Conservation (phyloP, 2,113 vertebrate genomes). For the Plectropomus leopardus region DNA sequence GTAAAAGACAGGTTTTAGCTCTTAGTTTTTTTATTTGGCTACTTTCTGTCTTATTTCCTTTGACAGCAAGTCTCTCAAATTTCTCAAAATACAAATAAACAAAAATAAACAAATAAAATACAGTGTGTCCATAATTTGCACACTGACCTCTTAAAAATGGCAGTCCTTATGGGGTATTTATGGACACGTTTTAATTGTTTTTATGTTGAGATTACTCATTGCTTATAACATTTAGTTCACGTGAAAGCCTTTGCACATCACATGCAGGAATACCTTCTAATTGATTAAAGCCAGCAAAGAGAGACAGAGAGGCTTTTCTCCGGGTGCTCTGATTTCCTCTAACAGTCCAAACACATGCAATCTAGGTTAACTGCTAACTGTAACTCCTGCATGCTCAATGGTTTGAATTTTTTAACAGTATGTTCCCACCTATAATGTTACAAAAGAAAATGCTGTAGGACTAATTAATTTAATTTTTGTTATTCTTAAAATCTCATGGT, state of each 20-base stretch:
- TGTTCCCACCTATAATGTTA: too few species aligned
- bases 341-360: background rate
- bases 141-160: slow-evolving; percentile 1
- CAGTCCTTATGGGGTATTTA: background rate
- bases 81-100: too few species aligned
- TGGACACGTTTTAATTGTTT: background rate
- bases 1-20: slow-evolving; percentile 46
- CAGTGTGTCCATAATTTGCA: background rate
- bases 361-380: too few species aligned
- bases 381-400: too few species aligned
- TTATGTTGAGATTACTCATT: background rate
- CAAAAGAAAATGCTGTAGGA: too few species aligned
- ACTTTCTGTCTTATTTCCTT: background rate
- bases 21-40: slow-evolving; percentile 27
- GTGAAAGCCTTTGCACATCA: background rate
- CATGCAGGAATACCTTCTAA: background rate
- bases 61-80: slow-evolving; percentile 23
- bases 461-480: too few species aligned
- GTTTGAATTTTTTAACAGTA: too few species aligned
- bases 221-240: background rate
- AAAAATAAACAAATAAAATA: background rate
- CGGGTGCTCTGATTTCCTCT: background rate
- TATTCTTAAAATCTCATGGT: too few species aligned
- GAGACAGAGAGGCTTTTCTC: background rate
- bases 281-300: background rate